phyloP scores from a whole-genome alignment of 2,113 vertebrate genomes.

The Phalacrocorax pelagicus region DNA sequence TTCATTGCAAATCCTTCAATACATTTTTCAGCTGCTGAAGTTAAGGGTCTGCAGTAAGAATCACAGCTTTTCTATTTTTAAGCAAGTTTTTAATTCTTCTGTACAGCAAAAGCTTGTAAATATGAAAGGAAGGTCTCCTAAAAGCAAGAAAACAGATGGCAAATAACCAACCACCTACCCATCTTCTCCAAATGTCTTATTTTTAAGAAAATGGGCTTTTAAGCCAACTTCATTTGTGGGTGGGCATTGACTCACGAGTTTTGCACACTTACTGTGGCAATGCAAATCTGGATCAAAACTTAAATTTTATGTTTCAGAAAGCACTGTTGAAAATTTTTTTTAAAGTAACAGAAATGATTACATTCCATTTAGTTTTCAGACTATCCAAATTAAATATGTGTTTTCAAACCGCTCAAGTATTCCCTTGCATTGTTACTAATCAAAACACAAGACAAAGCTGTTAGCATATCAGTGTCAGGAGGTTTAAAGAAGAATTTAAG shows the following conservation, averaged over 20 bases:
- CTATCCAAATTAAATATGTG: background rate
- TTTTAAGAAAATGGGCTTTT: constrained; percentile 60
- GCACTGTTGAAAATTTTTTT: background rate
- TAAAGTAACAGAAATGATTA: background rate
- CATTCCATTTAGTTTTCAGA: background rate
- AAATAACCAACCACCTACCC: constrained; percentile 54
- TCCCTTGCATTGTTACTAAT: background rate
- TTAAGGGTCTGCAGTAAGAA: background rate
- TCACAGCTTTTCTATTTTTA: background rate
- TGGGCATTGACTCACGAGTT: constrained; percentile 56
- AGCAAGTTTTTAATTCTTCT: background rate
- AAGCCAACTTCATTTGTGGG: constrained; percentile 46
- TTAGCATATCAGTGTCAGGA: background rate
- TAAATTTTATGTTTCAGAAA: background rate
- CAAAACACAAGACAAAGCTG: background rate
- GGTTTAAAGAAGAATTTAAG: background rate
- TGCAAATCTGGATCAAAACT: constrained; percentile 30
- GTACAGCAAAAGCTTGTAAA: background rate
- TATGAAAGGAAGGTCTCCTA: background rate
- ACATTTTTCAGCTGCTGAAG: background rate
- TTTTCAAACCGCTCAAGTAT: background rate
- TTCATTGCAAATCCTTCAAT: background rate
- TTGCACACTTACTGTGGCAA: constrained; percentile 16
- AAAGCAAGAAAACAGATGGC: constrained; percentile 54
- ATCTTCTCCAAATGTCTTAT: constrained; percentile 49